These are phyloP conservation scores for Cyanocitta stelleri DNA, from an alignment of 2,113 vertebrate genomes.

Conservation along the genomic window DNA sequence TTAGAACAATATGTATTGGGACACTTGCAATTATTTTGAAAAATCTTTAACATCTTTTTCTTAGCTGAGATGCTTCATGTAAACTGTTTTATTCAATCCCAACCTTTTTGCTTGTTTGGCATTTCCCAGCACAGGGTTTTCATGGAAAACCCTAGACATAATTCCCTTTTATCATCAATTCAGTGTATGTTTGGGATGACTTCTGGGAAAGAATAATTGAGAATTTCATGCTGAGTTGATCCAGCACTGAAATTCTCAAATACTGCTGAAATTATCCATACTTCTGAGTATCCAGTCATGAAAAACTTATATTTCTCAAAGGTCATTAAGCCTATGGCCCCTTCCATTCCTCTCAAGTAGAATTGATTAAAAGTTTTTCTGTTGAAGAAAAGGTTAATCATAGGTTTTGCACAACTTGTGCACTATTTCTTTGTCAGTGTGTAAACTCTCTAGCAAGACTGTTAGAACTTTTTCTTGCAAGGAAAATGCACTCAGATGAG, in stretches of 20 bases:
- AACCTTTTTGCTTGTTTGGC: background rate
- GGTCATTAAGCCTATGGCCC: too few relatives aligned
- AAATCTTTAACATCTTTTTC: background rate
- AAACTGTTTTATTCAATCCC: background rate
- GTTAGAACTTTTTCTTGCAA: background rate
- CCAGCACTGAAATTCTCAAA: background rate
- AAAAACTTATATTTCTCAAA: background rate
- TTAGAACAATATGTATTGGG: background rate
- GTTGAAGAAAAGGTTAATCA: background rate
- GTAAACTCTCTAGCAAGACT: background rate
- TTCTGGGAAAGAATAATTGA: background rate
- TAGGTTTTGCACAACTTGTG: background rate
- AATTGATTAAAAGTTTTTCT: background rate
- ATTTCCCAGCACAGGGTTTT: background rate
- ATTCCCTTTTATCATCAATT: background rate
- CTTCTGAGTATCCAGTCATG: background rate
- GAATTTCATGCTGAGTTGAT: background rate
- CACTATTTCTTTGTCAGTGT: background rate
- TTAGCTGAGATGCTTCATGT: background rate
- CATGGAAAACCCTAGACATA: background rate
- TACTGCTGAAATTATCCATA: background rate
- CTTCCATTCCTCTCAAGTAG: background rate
- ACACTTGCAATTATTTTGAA: background rate
- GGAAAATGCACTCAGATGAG: background rate
- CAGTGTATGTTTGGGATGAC: background rate